Conservation (phyloP, 1,140 invertebrate genomes). For the Bombus vancouverensis region DNA sequence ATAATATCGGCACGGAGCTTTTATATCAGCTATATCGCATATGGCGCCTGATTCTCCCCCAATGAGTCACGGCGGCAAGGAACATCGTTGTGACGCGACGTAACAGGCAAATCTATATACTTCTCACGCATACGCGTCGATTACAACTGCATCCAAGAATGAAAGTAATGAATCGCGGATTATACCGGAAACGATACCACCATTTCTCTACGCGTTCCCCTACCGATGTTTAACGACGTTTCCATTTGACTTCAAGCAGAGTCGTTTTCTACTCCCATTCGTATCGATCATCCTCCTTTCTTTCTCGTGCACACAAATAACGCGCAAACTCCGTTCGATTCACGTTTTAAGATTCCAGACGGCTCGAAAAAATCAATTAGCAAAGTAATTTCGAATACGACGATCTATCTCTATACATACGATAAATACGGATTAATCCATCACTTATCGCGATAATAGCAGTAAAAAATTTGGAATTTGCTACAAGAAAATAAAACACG, state of each 20-base stretch:
- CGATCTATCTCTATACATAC: no score
- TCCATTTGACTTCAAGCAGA: neutral
- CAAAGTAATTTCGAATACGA: no score
- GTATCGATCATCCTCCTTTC: constrained; percentile 16
- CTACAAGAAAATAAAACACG: neutral
- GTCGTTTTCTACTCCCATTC: neutral
- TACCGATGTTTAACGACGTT: neutral
- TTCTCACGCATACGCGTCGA: neutral
- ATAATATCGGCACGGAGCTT: neutral
- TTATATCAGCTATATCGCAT: neutral
- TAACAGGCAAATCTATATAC: neutral
- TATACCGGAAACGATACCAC: constrained; percentile 40
- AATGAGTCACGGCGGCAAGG: constrained; percentile 35
- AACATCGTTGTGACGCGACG: neutral
- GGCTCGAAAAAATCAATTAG: neutral
- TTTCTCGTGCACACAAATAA: neutral
- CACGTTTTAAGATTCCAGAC: neutral
- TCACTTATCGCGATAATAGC: neutral
- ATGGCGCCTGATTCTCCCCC: neutral
- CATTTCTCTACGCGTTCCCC: neutral
- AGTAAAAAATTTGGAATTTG: neutral
- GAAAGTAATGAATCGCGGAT: constrained; percentile 18
- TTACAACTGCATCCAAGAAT: constrained; percentile 60
- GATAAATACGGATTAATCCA: neutral
- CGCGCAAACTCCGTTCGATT: constrained; percentile 29